Evolutionary conservation across 2,888 invertebrate species (phyloP), one percentile per base, ranked within the genome.

Genomic region (Leuctra nigra): DNA sequence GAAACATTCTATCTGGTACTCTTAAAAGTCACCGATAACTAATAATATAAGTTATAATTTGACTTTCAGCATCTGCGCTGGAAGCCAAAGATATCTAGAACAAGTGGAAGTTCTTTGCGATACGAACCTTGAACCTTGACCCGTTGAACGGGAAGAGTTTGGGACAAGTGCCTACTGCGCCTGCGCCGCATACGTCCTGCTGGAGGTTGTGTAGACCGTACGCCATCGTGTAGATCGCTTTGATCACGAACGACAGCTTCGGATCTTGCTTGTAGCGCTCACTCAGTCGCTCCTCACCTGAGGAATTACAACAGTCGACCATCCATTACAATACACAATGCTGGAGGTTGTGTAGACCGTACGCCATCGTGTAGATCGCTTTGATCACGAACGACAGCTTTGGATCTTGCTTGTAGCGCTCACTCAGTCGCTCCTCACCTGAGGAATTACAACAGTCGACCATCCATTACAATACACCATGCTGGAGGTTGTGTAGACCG

Each of bases 331-430:
- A 87, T 55, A 81, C 68, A 59, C 81, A 80, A 63, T 75, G 73
- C 61, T 82, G 80, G 84, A 87, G 84, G 64, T 77, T 77, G 68
- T 86, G 82, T 52, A 89, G 73, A 7, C 84, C 89, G 67, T 83
- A 77, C 6, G 87, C 88, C 71, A 88, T 79, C 2, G 86, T 84
- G 72, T 83, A 82, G 62, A 88, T 81, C 2, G 88, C 85, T 69
- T 87, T 87, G 66, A 85, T 83, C 36, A 89, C 86, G 68, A 88
- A 86, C 63, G 84, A 85, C 69, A 89, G 77, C 72, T 89, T 89
- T 14, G 87, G 82, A 71, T 90, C 89, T 68, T 85, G 85, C 55
- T 77, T 78, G 70, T 83, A 84, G 46, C 74, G 72, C 14, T 74
- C 70, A 1, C 72, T 68, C 55, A 83, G 69, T 22, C 73, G 74